Evolutionary conservation across 1,140 invertebrate species (phyloP).

Genomic region (Macrocentrus cingulum): DNA sequence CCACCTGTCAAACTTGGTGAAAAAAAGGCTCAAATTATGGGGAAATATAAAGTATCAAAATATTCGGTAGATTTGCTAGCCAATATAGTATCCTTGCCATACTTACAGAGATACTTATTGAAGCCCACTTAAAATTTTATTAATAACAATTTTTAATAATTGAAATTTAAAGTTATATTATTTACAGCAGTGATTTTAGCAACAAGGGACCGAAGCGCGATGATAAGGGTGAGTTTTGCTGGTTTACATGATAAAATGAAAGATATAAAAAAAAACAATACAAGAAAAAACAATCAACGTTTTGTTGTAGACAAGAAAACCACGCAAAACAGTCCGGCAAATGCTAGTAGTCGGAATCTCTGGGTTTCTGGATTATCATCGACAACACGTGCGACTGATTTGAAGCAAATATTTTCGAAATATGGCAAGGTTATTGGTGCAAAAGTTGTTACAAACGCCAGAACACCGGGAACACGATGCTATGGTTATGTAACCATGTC

Average conservation of each 20-base stretch:
- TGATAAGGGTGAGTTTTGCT: constrained; percentile 48
- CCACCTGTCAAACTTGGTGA: too few relatives aligned
- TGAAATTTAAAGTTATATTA: constrained; percentile 20
- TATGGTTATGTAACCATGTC: constrained; percentile 96
- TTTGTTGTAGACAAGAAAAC: constrained; percentile 49
- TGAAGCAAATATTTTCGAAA: constrained; percentile 88
- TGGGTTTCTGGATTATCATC: constrained; percentile 93
- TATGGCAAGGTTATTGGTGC: constrained; percentile 94
- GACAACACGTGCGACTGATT: constrained; percentile 84
- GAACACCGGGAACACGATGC: constrained; percentile 85
- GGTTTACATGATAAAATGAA: not conserved
- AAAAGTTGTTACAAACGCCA: constrained; percentile 94
- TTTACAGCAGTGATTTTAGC: constrained; percentile 51
- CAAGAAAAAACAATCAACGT: constrained; percentile 1
- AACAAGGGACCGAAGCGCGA: constrained; percentile 52
- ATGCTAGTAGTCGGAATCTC: constrained; percentile 70
- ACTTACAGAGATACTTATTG: constrained; percentile 54
- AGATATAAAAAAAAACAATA: constrained; percentile 3
- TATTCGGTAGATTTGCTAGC: constrained; percentile 51
- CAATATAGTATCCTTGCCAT: constrained; percentile 56
- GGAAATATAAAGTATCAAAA: constrained; percentile 24
- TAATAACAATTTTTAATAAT: constrained; percentile 6
- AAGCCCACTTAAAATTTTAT: constrained; percentile 41
- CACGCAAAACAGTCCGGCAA: constrained; percentile 41
- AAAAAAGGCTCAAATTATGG: not conserved